phyloP scores from a whole-genome alignment of 2,888 invertebrate genomes.

The Ischnura elegans region DNA sequence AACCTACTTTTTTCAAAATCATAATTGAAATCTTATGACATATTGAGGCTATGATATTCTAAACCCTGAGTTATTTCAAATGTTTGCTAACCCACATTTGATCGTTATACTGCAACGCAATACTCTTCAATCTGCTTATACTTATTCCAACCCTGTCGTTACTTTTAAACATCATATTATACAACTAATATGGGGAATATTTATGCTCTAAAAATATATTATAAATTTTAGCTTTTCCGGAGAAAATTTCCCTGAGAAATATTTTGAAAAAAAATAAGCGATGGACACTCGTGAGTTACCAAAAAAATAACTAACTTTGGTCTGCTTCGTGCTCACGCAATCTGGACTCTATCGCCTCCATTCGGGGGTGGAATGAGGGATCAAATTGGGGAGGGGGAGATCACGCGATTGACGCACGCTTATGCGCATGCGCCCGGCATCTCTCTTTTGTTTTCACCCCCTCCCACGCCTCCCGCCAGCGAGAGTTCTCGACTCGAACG shows the following conservation, averaged over 20 bases:
- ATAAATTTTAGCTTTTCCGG: too few species aligned
- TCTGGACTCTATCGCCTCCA: constrained; percentile 29
- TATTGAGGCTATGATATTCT: too few species aligned
- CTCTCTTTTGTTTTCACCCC: background rate
- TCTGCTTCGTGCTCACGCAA: constrained; percentile 56
- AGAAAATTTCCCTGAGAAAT: background rate
- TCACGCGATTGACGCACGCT: constrained; percentile 43
- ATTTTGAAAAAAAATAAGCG: background rate
- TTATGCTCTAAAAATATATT: too few species aligned
- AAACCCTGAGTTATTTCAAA: too few species aligned
- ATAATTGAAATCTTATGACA: too few species aligned
- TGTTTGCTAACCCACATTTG: too few species aligned
- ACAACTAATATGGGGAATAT: too few species aligned
- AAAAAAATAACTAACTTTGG: background rate
- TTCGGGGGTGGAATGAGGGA: background rate
- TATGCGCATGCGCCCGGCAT: constrained; percentile 16
- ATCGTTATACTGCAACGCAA: too few species aligned
- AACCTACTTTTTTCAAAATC: too few species aligned
- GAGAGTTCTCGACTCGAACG: background rate
- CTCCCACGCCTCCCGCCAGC: background rate
- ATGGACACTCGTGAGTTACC: background rate
- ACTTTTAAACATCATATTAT: too few species aligned
- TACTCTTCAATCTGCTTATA: too few species aligned
- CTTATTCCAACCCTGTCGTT: too few species aligned
- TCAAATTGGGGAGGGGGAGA: background rate